Conservation (phyloP, 2,888 invertebrate species). For the Lochmaea crataegi region DNA sequence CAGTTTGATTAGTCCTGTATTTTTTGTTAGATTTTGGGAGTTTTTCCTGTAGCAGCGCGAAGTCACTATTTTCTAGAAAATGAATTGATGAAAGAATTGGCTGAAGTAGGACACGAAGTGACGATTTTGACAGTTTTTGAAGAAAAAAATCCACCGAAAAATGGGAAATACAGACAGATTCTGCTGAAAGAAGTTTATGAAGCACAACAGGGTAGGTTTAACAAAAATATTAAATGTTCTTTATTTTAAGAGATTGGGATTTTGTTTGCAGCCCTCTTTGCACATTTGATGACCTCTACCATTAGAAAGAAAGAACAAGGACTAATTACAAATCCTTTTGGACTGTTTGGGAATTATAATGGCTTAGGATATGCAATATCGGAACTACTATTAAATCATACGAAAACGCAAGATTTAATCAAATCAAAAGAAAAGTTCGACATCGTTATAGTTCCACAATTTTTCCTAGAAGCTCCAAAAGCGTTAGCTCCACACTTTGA, state of each 20-base stretch:
- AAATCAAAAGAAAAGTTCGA: constrained; percentile 61
- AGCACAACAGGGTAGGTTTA: constrained; percentile 11
- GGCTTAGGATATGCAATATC: constrained; percentile 51
- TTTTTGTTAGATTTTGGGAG: constrained; percentile 35
- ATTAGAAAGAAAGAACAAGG: too few relatives aligned
- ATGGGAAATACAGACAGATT: constrained; percentile 22
- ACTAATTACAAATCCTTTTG: too few relatives aligned
- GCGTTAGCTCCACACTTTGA: constrained; percentile 62
- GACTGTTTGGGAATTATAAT: too few relatives aligned
- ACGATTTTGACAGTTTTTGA: constrained; percentile 22
- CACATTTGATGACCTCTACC: too few relatives aligned
- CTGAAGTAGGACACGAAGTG: constrained; percentile 40
- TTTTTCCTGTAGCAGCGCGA: constrained; percentile 35
- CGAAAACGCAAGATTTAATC: constrained; percentile 54
- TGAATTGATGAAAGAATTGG: constrained; percentile 39
- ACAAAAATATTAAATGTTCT: too few relatives aligned
- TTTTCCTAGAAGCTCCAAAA: constrained; percentile 65
- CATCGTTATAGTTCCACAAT: constrained; percentile 65
- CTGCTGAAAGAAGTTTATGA: constrained; percentile 17
- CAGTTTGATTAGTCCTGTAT: too few relatives aligned
- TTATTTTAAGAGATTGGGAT: too few relatives aligned
- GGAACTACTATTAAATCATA: constrained; percentile 54
- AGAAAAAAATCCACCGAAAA: constrained; percentile 16
- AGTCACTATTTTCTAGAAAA: constrained; percentile 39
- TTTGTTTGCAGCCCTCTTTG: constrained; percentile 56